Evolutionary conservation across 2,888 invertebrate genomes (phyloP).

Genomic region (Ochropleura plecta): DNA sequence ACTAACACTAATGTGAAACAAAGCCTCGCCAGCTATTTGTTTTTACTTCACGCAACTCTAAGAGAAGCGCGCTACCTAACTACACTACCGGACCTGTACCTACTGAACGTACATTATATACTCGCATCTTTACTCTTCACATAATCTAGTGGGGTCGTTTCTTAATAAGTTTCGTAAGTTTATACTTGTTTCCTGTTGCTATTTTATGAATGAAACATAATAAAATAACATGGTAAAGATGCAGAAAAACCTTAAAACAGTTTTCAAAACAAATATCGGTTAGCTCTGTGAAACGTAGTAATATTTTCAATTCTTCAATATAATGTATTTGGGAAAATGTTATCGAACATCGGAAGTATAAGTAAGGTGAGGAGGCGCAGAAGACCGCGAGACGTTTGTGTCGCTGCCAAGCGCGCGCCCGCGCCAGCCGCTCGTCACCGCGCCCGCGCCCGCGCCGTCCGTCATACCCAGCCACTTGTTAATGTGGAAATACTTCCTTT

Average conservation of each 20-base stretch:
- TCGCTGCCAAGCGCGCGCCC: conserved; percentile 67
- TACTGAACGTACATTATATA: neutral
- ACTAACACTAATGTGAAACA: conserved; percentile 33
- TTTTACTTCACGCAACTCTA: conserved; percentile 1
- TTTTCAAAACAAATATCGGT: neutral
- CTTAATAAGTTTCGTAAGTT: neutral
- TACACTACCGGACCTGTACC: neutral
- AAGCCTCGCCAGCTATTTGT: conserved; percentile 19
- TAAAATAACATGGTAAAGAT: neutral
- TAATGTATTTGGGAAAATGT: conserved; percentile 7
- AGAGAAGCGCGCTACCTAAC: neutral
- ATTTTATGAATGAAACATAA: no score
- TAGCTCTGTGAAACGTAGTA: neutral
- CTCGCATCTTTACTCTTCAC: no score
- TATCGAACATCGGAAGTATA: conserved; percentile 27
- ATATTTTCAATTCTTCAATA: neutral
- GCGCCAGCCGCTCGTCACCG: conserved; percentile 6
- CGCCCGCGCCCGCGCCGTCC: neutral
- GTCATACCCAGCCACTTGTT: conserved; percentile 21
- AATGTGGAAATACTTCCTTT: conserved; percentile 35
- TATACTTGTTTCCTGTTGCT: neutral
- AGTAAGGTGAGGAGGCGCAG: conserved; percentile 59
- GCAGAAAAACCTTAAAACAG: neutral
- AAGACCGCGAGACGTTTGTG: conserved; percentile 63
- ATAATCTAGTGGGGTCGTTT: neutral